Conservation (phyloP, 1,140 invertebrate species). For the Eriosoma lanigerum region DNA sequence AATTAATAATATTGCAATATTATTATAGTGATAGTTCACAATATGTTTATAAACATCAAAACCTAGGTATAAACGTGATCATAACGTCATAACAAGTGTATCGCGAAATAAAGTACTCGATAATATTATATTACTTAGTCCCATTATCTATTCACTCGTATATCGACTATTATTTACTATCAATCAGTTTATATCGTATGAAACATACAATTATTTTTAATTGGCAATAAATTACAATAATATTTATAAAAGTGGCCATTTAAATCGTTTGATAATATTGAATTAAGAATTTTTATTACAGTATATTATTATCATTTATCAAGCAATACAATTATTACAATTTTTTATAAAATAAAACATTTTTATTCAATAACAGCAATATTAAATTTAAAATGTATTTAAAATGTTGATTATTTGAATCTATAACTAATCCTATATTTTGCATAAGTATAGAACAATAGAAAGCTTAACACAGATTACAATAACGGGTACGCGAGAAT, state of each 20-base stretch:
- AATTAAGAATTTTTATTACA: not conserved
- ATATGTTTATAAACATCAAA: too few species aligned
- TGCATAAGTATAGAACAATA: not conserved
- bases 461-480: conserved; percentile 7
- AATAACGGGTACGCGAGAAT: not conserved
- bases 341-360: too few species aligned
- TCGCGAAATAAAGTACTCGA: too few species aligned
- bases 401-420: not conserved
- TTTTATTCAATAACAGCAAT: not conserved
- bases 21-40: too few species aligned
- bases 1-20: too few species aligned
- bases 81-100: too few species aligned
- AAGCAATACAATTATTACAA: too few species aligned
- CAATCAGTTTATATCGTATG: not conserved
- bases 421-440: not conserved
- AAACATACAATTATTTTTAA: not conserved
- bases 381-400: not conserved
- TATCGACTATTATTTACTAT: not conserved
- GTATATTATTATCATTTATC: not conserved
- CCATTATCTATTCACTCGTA: not conserved
- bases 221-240: not conserved
- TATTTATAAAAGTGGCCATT: not conserved
- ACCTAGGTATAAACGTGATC: too few species aligned
- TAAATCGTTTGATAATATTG: not conserved
- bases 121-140: too few species aligned